Evolutionary conservation across 2,797 vertebrate species (phyloP).

Genomic region (Sparus aurata): DNA sequence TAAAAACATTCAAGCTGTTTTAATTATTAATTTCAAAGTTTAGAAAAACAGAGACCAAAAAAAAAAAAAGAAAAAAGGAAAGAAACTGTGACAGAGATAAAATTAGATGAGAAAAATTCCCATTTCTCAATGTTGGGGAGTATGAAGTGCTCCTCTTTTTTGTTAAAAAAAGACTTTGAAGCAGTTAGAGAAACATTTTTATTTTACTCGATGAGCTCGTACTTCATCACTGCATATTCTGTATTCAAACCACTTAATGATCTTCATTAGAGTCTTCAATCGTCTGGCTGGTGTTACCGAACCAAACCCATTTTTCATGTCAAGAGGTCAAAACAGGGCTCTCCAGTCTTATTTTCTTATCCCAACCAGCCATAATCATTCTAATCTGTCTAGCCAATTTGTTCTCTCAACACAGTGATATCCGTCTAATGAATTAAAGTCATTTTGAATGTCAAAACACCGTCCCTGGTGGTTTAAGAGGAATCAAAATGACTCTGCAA

Average conservation of each 20-base stretch:
- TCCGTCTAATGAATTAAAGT: neutral
- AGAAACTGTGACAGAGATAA: conserved; percentile 44
- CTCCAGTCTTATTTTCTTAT: neutral
- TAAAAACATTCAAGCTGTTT: conserved; percentile 59
- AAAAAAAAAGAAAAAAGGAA: conserved; percentile 5
- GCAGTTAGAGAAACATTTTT: neutral
- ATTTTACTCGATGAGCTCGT: neutral
- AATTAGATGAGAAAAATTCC: conserved; percentile 38
- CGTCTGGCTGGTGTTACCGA: neutral
- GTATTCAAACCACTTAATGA: neutral
- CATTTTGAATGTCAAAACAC: neutral
- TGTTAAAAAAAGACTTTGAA: conserved; percentile 12
- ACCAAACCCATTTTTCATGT: neutral
- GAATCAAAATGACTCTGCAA: neutral
- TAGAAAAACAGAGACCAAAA: conserved; percentile 38
- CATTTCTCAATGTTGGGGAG: conserved; percentile 9
- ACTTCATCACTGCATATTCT: conserved; percentile 7
- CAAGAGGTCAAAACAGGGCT: neutral
- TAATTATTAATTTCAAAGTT: conserved; percentile 69
- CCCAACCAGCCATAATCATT: neutral
- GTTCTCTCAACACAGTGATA: neutral
- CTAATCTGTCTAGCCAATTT: neutral
- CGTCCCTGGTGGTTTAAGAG: neutral
- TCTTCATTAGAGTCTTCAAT: neutral
- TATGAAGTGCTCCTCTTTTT: conserved; percentile 22